Conservation (phyloP, 2,888 invertebrate species). For the Nebria brevicollis region DNA sequence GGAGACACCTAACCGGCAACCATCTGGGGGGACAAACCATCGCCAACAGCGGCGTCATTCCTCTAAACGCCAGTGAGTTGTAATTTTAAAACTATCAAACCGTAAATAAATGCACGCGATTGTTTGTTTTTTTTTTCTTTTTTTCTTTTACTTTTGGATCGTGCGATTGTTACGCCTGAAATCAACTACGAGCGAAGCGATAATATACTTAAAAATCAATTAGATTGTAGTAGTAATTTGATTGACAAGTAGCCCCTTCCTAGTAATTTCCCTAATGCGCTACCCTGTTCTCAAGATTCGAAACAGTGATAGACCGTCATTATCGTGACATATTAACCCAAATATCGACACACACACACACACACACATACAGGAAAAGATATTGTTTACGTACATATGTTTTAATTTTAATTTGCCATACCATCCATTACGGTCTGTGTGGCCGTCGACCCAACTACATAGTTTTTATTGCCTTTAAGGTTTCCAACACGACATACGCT, state of each 20-base stretch:
- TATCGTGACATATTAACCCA: not conserved
- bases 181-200: not conserved
- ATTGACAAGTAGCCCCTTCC: not conserved
- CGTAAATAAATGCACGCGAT: no score
- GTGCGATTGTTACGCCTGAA: no score
- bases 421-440: not conserved
- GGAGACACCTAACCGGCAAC: conserved; percentile 57
- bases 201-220: not conserved
- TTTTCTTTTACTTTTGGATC: no score
- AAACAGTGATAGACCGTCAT: not conserved
- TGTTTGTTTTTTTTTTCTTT: no score
- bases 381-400: not conserved
- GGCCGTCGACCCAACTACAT: not conserved
- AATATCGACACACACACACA: not conserved
- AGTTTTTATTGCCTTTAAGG: not conserved
- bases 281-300: not conserved
- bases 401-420: not conserved
- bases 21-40: conserved; percentile 52
- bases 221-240: not conserved
- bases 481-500: not conserved
- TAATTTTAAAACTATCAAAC: conserved; percentile 2
- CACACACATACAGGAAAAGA: not conserved
- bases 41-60: conserved; percentile 53
- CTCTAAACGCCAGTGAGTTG: conserved; percentile 62
- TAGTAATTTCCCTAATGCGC: not conserved